Conservation (phyloP, 2,797 vertebrate genomes). For the Syngnathus rostellatus region DNA sequence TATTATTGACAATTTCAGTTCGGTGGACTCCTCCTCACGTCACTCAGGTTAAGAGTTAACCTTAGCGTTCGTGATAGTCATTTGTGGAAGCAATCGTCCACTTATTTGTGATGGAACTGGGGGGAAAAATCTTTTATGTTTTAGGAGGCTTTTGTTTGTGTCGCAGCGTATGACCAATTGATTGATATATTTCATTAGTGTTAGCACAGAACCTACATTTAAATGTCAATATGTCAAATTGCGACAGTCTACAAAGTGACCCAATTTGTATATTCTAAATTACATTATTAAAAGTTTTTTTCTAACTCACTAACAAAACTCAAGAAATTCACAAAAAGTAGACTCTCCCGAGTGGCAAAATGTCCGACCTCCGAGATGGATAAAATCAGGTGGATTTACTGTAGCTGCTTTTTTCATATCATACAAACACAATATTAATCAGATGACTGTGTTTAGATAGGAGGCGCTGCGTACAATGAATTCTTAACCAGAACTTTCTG, state of each 20-base stretch:
- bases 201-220: not conserved
- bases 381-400: no score
- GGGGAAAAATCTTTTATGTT: no score
- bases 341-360: not conserved
- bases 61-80: not conserved
- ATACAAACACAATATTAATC: no score
- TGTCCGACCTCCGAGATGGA: no score
- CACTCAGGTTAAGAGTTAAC: conserved; percentile 3
- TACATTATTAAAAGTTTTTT: not conserved
- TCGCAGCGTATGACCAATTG: no score
- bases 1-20: not conserved
- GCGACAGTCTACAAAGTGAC: not conserved
- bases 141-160: no score
- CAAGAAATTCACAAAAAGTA: not conserved
- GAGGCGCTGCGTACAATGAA: no score
- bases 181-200: not conserved
- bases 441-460: no score
- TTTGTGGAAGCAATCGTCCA: not conserved
- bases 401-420: no score
- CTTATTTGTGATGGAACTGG: not conserved
- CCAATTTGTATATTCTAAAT: no score
- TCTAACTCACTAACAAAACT: not conserved
- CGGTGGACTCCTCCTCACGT: not conserved
- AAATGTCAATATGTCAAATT: not conserved
- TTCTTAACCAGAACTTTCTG: no score